Percentiles rank a stretch among this genome's conserved stretches.
Conservation (phyloP, 2,113 vertebrate genomes). For the Opisthocomus hoazin region DNA sequence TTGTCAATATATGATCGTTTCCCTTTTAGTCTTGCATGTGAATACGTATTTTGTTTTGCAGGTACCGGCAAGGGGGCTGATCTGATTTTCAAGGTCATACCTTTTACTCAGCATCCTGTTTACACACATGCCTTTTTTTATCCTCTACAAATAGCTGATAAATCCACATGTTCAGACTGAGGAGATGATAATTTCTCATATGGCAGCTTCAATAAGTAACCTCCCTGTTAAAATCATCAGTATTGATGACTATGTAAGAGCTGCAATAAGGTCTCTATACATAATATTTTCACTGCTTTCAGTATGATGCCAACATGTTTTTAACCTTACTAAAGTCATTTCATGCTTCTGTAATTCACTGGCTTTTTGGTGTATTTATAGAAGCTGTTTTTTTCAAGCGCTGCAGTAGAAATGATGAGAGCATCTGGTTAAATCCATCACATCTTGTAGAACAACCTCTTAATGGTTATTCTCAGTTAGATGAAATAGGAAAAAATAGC, state of each 20-base stretch:
- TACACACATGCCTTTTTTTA: not conserved
- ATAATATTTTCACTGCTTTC: conserved; percentile 35
- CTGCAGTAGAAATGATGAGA: conserved; percentile 47
- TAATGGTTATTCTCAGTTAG: not conserved
- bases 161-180: not conserved
- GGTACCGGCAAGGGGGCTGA: not conserved
- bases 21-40: not conserved
- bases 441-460: not conserved
- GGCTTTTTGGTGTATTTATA: conserved; percentile 56
- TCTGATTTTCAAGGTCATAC: not conserved
- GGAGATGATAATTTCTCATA: not conserved
- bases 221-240: not conserved
- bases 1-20: accelerated
- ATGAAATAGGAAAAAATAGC: conserved; percentile 38
- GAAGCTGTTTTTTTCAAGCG: conserved; percentile 37
- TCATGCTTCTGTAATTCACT: conserved; percentile 57
- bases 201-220: not conserved
- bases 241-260: not conserved
- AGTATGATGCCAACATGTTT: conserved; percentile 4
- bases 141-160: not conserved
- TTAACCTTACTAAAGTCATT: conserved; percentile 56
- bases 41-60: not conserved
- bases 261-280: not conserved
- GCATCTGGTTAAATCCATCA: conserved; percentile 66
- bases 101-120: not conserved